A percentile compares a stretch with the other conserved stretches of the same genome.
Conservation (phyloP, 92 coral and sea anemone genomes). For the Phenganax subtilis region DNA sequence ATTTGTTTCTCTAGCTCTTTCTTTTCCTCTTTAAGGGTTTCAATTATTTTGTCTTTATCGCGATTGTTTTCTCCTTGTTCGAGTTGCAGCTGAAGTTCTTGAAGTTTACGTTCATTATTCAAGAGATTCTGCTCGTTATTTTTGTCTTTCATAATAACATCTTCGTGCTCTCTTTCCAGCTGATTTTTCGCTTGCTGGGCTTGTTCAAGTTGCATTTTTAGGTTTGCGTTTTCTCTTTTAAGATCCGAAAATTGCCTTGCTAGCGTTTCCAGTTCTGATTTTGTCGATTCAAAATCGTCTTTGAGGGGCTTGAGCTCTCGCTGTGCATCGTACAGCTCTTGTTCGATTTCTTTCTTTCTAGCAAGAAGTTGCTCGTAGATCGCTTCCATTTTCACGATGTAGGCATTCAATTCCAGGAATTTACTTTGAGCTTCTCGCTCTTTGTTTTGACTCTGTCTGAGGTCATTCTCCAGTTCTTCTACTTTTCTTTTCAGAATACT, state of each 20-base stretch:
- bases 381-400: conserved; percentile 69
- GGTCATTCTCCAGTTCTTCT: conserved; percentile 65
- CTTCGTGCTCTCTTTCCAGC: conserved; percentile 62
- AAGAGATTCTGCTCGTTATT: conserved; percentile 49
- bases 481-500: conserved; percentile 65
- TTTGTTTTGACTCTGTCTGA: conserved; percentile 63
- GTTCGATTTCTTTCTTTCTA: conserved; percentile 55
- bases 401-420: conserved; percentile 62
- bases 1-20: conserved; percentile 73
- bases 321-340: conserved; percentile 60
- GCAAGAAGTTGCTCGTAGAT: conserved; percentile 56
- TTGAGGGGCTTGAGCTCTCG: conserved; percentile 57
- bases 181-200: conserved; percentile 58
- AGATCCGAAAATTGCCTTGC: conserved; percentile 52
- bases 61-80: conserved; percentile 73
- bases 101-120: conserved; percentile 53
- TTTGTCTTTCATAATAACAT: conserved; percentile 64
- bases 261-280: conserved; percentile 52
- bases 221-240: conserved; percentile 52
- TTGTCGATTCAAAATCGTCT: conserved; percentile 61
- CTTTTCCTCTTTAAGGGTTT: conserved; percentile 73
- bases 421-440: conserved; percentile 72
- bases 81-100: conserved; percentile 77
- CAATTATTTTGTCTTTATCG: conserved; percentile 71
- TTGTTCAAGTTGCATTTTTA: conserved; percentile 65